Evolutionary conservation across 2,888 invertebrate genomes (phyloP), one percentile per base, ranked within the genome.

Genomic region (Hydrotaea diabolus): DNA sequence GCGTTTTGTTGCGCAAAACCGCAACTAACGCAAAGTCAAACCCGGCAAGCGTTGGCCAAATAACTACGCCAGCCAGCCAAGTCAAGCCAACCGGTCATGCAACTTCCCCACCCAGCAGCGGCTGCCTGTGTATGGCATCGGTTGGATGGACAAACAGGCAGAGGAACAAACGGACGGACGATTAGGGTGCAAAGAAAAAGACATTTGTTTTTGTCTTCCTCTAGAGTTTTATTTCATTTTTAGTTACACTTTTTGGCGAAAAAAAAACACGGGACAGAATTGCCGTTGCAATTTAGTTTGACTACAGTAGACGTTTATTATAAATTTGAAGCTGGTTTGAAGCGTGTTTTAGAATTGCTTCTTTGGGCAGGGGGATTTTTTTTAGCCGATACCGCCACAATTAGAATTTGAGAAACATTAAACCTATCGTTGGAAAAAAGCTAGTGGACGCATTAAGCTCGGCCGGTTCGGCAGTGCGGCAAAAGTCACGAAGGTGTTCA

Each of bases 141-240:
- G 2, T 31, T 31, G 31, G 31, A 31, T 31, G 31, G 31, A 31
- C 31, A 31, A 31, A 31, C 31, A 9, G 49, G 49, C 43, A 43
- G 43, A 43, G 1, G 9, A 2, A 31, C 31, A 11, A 1, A 43
- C 43, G 43, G 11, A 43, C 43, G 43, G 15, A 13, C 11, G 9
- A 15, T 7, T 43, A 2, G 43, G 3, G 43, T 23, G 21, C 46
- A 26, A 76, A 66, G 72, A 69, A 73, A 82, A 79, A 73, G 66
- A 73, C 66, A 83, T 80, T 83, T 80, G 79, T 80, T 83, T 83
- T 76, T 80, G 66, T 73, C 76, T 80, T 83, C 66, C 26, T 53
- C 46, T 17, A 31, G 9, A 64, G 21, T 72, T 49, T 31, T 59
- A 21, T 66, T 13, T 57, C 11, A 19, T 69, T 59, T 36, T 31